Base-by-base conservation (phyloP, 2,888 invertebrate genomes). In the Zonitis immaculata region DNA sequence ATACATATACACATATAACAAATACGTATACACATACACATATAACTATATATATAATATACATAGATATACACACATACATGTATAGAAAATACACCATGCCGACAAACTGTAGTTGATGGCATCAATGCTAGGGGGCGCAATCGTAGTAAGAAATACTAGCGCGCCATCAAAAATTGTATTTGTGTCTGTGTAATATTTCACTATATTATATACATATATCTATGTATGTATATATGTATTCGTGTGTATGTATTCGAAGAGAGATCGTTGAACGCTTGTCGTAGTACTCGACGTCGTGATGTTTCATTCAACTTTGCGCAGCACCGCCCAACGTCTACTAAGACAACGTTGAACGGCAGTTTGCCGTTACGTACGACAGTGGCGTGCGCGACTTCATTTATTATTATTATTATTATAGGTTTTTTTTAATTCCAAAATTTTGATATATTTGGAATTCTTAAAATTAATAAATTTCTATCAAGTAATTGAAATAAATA, bases 241-340 rank as follows among this genome's bases (percentile, higher is more conserved):
- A 7, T 22, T 42, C 1, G 46, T 43, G 56, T 18, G 45, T 32
- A 26, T 26, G 59, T 59, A 56, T 56, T 56, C 63, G 63, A 63
- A 59, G 52, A 62, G 70, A 68, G 73, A 74, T 73, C 74, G 75
- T 74, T 74, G 74, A 67, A 74, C 75, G 73, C 71, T 66, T 61
- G 35, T 61, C 50, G 71, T 74, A 73, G 72, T 73, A 73, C 72
- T 64, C 58, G 61, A 58, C 44, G 65, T 60, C 66, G 67, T 63
- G 65, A 66, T 63, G 69, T 67, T 74, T 73, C 73, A 74, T 74
- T 74, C 70, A 68, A 67, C 66, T 67, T 67, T 57, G 66, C 69
- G 69, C 72, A 71, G 73, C 72, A 73, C 74, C 73, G 73, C 73
- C 73, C 72, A 69, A 67, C 62, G 73, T 70, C 67, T 66, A 66